Base-by-base conservation (phyloP, 2,888 invertebrate genomes). In the Rotaria macrura region DNA sequence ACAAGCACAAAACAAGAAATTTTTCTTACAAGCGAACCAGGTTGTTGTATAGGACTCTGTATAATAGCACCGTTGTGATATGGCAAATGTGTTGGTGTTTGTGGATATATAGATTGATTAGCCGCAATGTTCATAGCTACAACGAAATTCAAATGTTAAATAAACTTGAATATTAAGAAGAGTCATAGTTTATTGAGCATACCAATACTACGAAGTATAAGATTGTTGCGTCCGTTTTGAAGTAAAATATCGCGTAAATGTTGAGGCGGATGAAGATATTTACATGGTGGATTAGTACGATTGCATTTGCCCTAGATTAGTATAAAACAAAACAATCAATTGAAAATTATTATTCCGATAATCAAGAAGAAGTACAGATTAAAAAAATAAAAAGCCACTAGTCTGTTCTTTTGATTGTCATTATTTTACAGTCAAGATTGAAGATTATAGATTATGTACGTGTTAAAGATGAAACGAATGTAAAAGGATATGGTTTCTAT, bases 221-320 rank as follows among this genome's bases (percentile, higher is more conserved):
- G 93, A 93, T 99, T 98, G 93, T 99, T 98, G 91, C 97, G 94
- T 89, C 99, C 99, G 93, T 99, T 99, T 93, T 99, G 97, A 92
- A 99, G 93, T 91, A 99, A 93, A 93, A 99, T 98, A 93, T 99
- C 99, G 93, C 98, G 97, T 90, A 99, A 93, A 92, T 99, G 99
- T 92, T 98, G 98, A 89, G 99, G 99, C 89, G 99, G 99, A 93
- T 99, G 99, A 93, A 99, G 97, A 93, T 99, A 99, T 93, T 99
- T 99, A 95, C 99, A 99, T 90, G 98, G 98, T 88, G 99, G 99
- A 92, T 99, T 98, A 93, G 99, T 98, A 90, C 99, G 94, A 92
- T 98, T 98, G 94, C 99, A 99, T 93, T 98, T 96, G 91, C 98
- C 98, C 99, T 99, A 93, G 2, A 87, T 85, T 14, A 54, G 43